Evolutionary conservation across 2,797 vertebrate species (phyloP).

Genomic region (Astyanax mexicanus): DNA sequence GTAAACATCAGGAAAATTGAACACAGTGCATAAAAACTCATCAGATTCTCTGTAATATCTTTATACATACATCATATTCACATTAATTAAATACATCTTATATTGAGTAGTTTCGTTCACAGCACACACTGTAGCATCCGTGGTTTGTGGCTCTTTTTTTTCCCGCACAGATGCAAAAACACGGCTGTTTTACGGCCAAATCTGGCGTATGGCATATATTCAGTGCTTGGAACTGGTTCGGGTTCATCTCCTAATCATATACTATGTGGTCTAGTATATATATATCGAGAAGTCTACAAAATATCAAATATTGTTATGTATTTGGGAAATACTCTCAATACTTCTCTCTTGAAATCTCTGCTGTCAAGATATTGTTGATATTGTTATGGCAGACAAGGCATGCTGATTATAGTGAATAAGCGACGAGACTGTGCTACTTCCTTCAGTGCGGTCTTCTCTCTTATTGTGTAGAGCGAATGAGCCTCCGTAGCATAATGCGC

Average conservation of each 20-base stretch:
- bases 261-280: no score
- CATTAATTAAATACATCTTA: constrained; percentile 35
- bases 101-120: constrained; percentile 21
- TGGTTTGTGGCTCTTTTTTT: constrained; percentile 8
- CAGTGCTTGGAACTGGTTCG: background rate
- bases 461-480: constrained; percentile 14
- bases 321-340: constrained; percentile 9
- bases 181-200: background rate
- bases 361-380: background rate
- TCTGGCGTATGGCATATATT: background rate
- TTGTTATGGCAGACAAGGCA: constrained; percentile 24
- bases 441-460: background rate
- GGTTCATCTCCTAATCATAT: background rate
- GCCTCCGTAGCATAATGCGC: constrained; percentile 34
- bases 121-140: no score
- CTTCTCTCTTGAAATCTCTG: background rate
- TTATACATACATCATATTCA: constrained; percentile 42
- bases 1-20: constrained; percentile 32
- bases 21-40: constrained; percentile 40
- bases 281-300: background rate
- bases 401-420: constrained; percentile 10
- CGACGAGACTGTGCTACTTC: background rate
- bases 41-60: constrained; percentile 13
- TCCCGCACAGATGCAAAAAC: background rate
- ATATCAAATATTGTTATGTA: background rate